These are phyloP conservation scores for Vesta saturnalis DNA, from an alignment of 2,888 invertebrate species.

Conservation along the genomic window DNA sequence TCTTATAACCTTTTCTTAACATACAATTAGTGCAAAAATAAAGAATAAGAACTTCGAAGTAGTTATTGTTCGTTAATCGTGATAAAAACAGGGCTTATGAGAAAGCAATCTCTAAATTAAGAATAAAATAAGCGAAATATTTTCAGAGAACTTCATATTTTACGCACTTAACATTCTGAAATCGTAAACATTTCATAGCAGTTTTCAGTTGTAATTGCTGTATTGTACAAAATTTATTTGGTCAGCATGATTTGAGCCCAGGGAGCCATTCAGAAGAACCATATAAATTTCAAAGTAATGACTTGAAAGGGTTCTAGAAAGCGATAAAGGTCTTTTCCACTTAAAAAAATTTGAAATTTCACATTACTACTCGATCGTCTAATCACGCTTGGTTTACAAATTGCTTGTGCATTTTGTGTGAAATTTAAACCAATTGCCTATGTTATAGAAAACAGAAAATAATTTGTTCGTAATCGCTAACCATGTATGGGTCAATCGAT, in stretches of 20 bases:
- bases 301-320: background rate
- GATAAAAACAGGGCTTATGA: too few species aligned
- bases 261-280: background rate
- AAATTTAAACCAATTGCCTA: constrained; percentile 32
- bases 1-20: too few species aligned
- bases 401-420: constrained; percentile 22
- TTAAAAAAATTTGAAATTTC: background rate
- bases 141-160: too few species aligned
- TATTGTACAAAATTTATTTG: constrained; percentile 1
- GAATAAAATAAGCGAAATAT: too few species aligned
- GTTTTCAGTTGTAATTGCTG: background rate
- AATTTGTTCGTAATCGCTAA: constrained; percentile 49
- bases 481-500: constrained; percentile 58
- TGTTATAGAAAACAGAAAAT: constrained; percentile 41
- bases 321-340: background rate
- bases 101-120: too few species aligned
- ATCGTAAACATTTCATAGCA: background rate
- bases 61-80: too few species aligned
- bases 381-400: constrained; percentile 10
- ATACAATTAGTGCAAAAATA: too few species aligned
- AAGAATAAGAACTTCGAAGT: too few species aligned
- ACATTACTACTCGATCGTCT: background rate
- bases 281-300: background rate
- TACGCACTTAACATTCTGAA: background rate
- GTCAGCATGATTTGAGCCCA: background rate